A percentile compares a stretch with the other conserved stretches of the same genome.
Evolutionary conservation across 1,140 invertebrate genomes (phyloP).

Genomic region (Plectrocnemia conspersa): DNA sequence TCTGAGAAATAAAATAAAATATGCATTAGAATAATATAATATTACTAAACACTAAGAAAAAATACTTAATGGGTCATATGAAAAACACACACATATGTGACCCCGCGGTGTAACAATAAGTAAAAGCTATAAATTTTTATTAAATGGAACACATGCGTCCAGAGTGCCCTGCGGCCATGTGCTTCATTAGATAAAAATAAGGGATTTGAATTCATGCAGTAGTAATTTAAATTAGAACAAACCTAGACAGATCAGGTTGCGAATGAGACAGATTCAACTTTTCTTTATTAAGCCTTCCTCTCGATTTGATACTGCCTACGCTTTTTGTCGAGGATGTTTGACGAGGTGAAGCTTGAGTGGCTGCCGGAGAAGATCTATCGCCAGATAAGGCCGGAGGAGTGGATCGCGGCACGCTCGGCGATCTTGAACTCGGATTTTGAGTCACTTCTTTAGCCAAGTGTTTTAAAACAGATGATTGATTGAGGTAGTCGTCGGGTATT

Average conservation of each 20-base stretch:
- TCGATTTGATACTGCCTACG: constrained; percentile 40
- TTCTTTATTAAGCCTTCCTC: constrained; percentile 51
- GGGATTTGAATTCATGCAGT: no score
- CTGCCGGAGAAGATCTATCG: constrained; percentile 17
- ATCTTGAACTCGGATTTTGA: constrained; percentile 51
- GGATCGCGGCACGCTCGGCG: constrained; percentile 38
- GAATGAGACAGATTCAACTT: constrained; percentile 70
- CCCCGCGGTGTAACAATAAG: no score
- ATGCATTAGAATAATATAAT: no score
- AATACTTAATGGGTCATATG: no score
- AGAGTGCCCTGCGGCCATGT: no score
- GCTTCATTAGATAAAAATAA: no score
- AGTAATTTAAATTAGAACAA: no score
- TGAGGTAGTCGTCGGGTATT: constrained; percentile 80
- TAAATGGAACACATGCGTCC: no score
- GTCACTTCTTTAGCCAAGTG: constrained; percentile 79
- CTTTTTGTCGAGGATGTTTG: constrained; percentile 17
- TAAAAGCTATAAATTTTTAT: no score
- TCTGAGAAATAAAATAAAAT: no score
- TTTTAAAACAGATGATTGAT: constrained; percentile 78
- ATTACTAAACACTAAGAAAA: no score
- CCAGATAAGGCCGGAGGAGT: constrained; percentile 40
- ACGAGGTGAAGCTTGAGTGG: constrained; percentile 15
- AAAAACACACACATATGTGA: no score
- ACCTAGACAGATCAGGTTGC: constrained; percentile 51